Percentiles rank a stretch among this genome's conserved stretches.
phyloP scores from a whole-genome alignment of 2,888 invertebrate genomes.

The Sinhomidia bicolor region DNA sequence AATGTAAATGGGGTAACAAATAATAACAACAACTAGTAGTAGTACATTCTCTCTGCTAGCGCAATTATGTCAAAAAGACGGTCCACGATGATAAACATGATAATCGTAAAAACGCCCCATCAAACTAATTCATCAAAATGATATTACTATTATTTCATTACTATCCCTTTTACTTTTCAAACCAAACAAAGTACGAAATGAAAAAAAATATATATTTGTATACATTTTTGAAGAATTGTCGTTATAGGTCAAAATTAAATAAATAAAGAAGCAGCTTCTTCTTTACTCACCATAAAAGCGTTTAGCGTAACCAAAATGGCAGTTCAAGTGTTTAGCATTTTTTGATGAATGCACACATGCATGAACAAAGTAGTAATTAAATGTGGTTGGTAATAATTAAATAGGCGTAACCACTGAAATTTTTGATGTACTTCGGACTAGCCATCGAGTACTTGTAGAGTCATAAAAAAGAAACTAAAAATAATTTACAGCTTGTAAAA shows the following conservation, averaged over 20 bases:
- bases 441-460: too few species aligned
- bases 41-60: neutral
- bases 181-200: too few species aligned
- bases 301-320: neutral
- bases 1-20: neutral
- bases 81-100: too few species aligned
- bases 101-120: too few species aligned
- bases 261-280: neutral
- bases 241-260: neutral
- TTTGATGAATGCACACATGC: neutral
- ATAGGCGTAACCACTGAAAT: neutral
- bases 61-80: neutral
- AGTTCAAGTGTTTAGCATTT: neutral
- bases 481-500: too few species aligned
- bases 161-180: too few species aligned
- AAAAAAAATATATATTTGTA: too few species aligned
- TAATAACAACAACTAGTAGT: too few species aligned
- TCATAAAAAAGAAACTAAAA: too few species aligned
- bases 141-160: too few species aligned
- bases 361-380: neutral
- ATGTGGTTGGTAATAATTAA: neutral
- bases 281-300: neutral
- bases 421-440: neutral
- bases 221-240: too few species aligned
- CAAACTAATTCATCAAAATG: too few species aligned